phyloP scores from a whole-genome alignment of 2,113 vertebrate species.

The Gallinago paraguaiae region DNA sequence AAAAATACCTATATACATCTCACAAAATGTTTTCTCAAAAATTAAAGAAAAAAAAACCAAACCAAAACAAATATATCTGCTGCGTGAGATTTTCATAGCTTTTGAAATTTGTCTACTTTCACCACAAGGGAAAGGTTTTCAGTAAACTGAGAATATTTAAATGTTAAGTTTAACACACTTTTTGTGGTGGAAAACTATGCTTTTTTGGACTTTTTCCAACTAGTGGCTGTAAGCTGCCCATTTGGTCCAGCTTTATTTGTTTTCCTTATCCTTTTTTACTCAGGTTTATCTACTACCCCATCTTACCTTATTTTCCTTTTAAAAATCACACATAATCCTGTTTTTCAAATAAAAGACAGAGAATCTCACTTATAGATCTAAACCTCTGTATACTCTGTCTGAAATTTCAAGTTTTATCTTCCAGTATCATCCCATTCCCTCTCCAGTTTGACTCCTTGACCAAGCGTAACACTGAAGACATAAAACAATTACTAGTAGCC shows the following conservation, averaged over 20 bases:
- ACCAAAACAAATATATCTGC: neutral
- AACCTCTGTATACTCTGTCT: neutral
- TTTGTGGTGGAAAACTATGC: neutral
- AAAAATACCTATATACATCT: fast-evolving
- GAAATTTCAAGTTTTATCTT: neutral
- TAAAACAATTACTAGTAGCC: neutral
- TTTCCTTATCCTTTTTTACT: neutral
- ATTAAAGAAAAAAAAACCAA: neutral
- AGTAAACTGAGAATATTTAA: neutral
- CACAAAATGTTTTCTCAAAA: neutral
- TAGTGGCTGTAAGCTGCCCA: neutral
- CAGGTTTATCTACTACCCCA: neutral
- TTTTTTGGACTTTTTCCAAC: neutral
- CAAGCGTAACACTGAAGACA: neutral
- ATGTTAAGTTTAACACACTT: neutral
- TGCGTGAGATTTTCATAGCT: neutral
- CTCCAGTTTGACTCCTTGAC: neutral
- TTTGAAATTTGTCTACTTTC: neutral
- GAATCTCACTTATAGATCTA: neutral
- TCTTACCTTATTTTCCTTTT: neutral
- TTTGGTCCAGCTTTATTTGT: neutral
- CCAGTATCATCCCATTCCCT: neutral
- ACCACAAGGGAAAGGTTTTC: neutral
- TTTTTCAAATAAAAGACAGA: neutral
- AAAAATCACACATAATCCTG: neutral